These are phyloP conservation scores for Cyclargus thomasi DNA, from an alignment of 1,140 invertebrate species.

Conservation along the genomic window DNA sequence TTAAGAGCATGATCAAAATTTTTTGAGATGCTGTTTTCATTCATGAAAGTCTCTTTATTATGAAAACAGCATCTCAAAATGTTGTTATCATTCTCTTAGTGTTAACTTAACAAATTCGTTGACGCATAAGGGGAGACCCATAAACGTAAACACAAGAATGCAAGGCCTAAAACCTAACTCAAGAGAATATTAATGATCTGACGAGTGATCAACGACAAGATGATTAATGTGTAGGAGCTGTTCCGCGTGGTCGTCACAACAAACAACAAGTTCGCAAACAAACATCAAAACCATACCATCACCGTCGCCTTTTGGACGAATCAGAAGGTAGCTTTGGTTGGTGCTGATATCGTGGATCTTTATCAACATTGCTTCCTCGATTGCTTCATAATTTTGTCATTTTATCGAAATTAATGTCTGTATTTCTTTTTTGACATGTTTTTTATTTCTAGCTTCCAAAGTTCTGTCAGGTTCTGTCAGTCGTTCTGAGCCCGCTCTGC, in stretches of 20 bases:
- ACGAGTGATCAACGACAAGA: not conserved
- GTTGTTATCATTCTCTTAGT: too few species aligned
- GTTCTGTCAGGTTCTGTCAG: too few species aligned
- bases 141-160: not conserved
- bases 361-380: too few species aligned
- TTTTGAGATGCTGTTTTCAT: too few species aligned
- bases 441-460: too few species aligned
- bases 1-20: too few species aligned
- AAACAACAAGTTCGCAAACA: conserved; percentile 9
- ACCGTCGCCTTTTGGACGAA: not conserved
- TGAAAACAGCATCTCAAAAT: too few species aligned
- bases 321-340: not conserved
- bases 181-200: conserved; percentile 5
- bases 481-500: too few species aligned
- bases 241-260: conserved; percentile 44
- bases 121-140: not conserved
- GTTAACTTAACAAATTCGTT: not conserved
- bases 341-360: not conserved
- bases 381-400: not conserved
- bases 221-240: conserved; percentile 25
- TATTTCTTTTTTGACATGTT: too few species aligned
- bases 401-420: too few species aligned
- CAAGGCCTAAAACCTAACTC: conserved; percentile 6
- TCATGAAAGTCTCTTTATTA: too few species aligned
- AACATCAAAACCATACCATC: not conserved